These are phyloP conservation scores for Stenotaenia linearis DNA, from an alignment of 2,888 invertebrate genomes.

Conservation along the genomic window DNA sequence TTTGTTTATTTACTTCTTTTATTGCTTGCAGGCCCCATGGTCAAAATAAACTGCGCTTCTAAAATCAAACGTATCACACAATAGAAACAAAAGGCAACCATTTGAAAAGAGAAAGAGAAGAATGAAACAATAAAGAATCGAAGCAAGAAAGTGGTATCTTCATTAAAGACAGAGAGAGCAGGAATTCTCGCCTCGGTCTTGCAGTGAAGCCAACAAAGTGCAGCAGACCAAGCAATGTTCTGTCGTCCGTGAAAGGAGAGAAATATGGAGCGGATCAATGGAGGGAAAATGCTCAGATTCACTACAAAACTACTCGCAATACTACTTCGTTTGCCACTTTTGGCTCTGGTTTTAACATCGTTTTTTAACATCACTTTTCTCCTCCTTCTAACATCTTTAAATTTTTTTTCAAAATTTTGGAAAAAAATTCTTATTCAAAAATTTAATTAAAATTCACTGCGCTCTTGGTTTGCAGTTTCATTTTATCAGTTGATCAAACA, in stretches of 20 bases:
- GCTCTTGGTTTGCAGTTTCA: background rate
- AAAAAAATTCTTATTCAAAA: background rate
- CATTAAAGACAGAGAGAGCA: constrained; percentile 11
- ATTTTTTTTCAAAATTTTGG: background rate
- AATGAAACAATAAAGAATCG: background rate
- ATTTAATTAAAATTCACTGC: background rate
- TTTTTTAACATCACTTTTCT: too few relatives aligned
- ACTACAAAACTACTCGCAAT: background rate
- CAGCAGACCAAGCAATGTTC: constrained; percentile 7
- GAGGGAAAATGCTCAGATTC: background rate
- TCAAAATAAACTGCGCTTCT: background rate
- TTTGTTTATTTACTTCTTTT: background rate
- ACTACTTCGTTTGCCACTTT: background rate
- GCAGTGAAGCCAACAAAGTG: background rate
- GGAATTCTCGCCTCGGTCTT: background rate
- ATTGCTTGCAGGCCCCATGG: background rate
- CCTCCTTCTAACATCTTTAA: too few relatives aligned
- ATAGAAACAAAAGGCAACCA: background rate
- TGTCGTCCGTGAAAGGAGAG: constrained; percentile 9
- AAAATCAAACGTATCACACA: background rate
- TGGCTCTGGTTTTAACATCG: background rate
- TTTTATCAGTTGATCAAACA: background rate
- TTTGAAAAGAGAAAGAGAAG: background rate
- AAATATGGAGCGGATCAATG: constrained; percentile 1
- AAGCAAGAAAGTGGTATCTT: constrained; percentile 6